phyloP scores from a whole-genome alignment of 2,888 invertebrate species.

The Homarus gammarus region DNA sequence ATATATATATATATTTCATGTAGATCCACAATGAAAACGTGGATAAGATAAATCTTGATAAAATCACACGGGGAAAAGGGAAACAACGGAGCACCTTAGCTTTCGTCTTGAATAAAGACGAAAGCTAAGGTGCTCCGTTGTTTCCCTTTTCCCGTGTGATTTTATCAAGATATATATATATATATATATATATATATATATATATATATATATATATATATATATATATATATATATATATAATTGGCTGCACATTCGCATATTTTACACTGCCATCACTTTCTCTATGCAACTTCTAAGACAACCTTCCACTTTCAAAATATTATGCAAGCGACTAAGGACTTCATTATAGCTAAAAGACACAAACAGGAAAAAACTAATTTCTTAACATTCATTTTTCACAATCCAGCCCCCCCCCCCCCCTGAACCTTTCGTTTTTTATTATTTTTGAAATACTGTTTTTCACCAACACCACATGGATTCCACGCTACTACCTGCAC shows the following conservation, averaged over 20 bases:
- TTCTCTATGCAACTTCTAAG: background rate
- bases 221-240: constrained; percentile 15
- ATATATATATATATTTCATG: constrained; percentile 31
- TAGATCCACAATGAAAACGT: too few species aligned
- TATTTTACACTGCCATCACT: background rate
- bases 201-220: constrained; percentile 26
- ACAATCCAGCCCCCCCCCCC: too few species aligned
- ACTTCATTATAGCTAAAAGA: background rate
- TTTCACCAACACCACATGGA: constrained; percentile 48
- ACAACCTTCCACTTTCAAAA: background rate
- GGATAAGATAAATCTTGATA: constrained; percentile 26
- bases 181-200: constrained; percentile 23
- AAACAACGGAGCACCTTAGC: background rate
- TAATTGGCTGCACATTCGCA: too few species aligned
- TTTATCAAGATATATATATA: background rate
- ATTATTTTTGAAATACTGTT: constrained; percentile 42
- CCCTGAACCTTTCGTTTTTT: constrained; percentile 3
- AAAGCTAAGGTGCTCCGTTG: too few species aligned
- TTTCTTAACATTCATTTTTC: constrained; percentile 4
- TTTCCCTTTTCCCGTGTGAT: background rate
- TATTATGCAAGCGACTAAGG: background rate
- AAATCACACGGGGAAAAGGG: background rate
- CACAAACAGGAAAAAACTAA: background rate
- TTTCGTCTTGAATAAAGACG: too few species aligned
- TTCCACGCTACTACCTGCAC: constrained; percentile 42